These are phyloP conservation scores for Nemotelus nigrinus DNA, from an alignment of 2,888 invertebrate genomes.

Conservation along the genomic window DNA sequence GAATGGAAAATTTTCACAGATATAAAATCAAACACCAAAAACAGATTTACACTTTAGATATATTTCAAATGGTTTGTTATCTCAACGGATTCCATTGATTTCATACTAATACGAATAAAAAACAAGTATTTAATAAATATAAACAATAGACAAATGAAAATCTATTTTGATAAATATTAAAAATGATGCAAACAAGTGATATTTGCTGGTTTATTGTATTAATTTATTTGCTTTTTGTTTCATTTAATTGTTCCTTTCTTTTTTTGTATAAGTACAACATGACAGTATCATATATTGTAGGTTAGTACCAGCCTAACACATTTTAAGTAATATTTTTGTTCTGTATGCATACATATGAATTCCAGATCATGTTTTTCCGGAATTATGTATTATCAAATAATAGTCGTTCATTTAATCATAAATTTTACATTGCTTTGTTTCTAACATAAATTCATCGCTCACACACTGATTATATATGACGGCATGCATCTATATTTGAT, in stretches of 20 bases:
- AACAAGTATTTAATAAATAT: neutral
- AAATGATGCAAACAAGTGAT: no score
- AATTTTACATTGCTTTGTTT: conserved; percentile 1
- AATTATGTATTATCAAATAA: neutral
- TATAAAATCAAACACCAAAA: no score
- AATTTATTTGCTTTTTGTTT: conserved; percentile 22
- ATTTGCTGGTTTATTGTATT: no score
- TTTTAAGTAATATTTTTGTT: neutral
- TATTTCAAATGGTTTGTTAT: conserved; percentile 18
- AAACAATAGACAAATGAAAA: neutral
- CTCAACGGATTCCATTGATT: conserved; percentile 16
- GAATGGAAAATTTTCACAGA: no score
- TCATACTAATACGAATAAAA: neutral
- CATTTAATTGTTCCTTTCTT: neutral
- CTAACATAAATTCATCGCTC: neutral
- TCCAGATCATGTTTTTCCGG: neutral
- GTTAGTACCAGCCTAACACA: conserved; percentile 36
- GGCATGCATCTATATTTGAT: no score
- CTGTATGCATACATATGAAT: neutral
- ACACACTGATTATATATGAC: no score
- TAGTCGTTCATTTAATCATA: neutral
- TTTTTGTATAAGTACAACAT: neutral
- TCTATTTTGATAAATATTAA: no score
- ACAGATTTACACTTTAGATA: neutral
- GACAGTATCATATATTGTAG: neutral